Evolutionary conservation across 2,797 vertebrate species (phyloP).

Genomic region (Octomys mimax): DNA sequence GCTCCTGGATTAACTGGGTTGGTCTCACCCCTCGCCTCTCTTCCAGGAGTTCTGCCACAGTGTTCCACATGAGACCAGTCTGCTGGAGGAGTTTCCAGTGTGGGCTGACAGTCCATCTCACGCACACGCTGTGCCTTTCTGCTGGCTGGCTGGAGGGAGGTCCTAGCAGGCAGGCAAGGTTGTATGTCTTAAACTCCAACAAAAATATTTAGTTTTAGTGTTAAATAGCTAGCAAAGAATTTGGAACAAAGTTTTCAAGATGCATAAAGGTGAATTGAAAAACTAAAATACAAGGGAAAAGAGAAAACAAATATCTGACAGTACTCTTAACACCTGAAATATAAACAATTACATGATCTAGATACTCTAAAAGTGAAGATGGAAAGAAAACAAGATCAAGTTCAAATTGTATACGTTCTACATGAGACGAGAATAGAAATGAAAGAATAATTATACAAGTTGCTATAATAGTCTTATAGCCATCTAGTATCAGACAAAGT

Average conservation of each 20-base stretch:
- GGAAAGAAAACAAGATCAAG: neutral
- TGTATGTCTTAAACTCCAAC: neutral
- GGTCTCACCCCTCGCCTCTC: too few relatives aligned
- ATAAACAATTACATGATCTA: neutral
- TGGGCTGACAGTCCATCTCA: too few relatives aligned
- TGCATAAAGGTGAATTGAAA: neutral
- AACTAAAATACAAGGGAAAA: neutral
- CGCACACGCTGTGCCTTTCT: too few relatives aligned
- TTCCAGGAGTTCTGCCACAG: too few relatives aligned
- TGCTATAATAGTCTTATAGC: neutral
- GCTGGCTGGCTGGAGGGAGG: too few relatives aligned
- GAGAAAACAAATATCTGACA: neutral
- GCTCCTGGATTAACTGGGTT: too few relatives aligned
- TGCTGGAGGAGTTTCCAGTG: too few relatives aligned
- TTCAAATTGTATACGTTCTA: neutral
- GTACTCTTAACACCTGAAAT: neutral
- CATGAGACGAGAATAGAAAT: neutral
- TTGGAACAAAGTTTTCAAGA: neutral
- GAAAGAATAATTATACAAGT: neutral
- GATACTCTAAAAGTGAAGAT: neutral
- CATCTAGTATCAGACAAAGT: neutral
- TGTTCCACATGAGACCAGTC: too few relatives aligned
- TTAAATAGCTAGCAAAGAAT: neutral
- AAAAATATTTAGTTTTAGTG: neutral
- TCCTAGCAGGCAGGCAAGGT: too few relatives aligned